Percentiles rank a stretch among this genome's conserved stretches.
Conservation (phyloP, 2,888 invertebrate species). For the Tachina lurida region DNA sequence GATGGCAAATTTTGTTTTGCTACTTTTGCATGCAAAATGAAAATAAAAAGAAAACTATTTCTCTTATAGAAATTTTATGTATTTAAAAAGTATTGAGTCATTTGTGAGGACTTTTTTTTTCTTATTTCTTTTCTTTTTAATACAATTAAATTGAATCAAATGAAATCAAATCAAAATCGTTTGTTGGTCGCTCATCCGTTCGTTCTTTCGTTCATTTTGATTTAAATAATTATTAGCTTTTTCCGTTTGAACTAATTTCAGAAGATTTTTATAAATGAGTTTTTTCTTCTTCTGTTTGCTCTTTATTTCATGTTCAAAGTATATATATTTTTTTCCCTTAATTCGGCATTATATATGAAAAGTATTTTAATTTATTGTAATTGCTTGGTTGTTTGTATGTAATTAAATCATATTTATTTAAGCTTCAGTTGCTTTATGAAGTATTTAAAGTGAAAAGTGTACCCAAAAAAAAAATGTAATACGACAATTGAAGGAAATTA, state of each 20-base stretch:
- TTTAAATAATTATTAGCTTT: conserved; percentile 69
- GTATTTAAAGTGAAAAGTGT: conserved; percentile 13
- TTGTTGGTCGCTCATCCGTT: conserved; percentile 27
- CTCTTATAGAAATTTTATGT: conserved; percentile 10
- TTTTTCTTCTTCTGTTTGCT: background rate
- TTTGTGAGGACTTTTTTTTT: conserved; percentile 26
- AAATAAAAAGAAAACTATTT: conserved; percentile 13
- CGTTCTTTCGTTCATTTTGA: conserved; percentile 44
- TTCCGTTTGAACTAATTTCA: conserved; percentile 71
- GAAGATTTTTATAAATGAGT: conserved; percentile 58
- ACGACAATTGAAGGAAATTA: conserved; percentile 48
- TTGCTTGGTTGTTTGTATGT: conserved; percentile 19
- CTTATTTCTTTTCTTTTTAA: conserved; percentile 23
- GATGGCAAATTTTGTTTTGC: conserved; percentile 31
- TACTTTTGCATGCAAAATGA: background rate
- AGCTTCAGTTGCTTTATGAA: conserved; percentile 26
- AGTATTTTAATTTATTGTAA: conserved; percentile 37
- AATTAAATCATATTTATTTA: conserved; percentile 63
- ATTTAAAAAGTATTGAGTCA: conserved; percentile 62
- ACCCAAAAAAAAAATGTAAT: background rate
- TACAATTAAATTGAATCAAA: conserved; percentile 65
- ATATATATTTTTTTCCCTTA: conserved; percentile 10
- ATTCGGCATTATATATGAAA: conserved; percentile 19
- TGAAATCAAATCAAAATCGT: conserved; percentile 52
- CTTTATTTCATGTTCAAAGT: conserved; percentile 26